These are phyloP conservation scores for Nemapogon koenigi DNA, from an alignment of 2,888 invertebrate species.

Conservation along the genomic window DNA sequence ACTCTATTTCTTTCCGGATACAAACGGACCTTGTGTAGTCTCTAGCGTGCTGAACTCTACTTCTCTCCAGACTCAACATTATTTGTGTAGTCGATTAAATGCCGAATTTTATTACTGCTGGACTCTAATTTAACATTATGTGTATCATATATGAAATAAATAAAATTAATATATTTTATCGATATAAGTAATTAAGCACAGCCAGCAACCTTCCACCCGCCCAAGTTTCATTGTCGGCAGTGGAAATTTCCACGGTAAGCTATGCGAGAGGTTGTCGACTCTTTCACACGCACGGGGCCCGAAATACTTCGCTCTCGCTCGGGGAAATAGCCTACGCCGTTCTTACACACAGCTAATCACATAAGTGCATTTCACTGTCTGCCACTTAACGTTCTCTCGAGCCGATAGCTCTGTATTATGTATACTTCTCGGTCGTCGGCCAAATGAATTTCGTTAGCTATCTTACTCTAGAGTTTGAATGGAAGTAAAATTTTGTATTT, in stretches of 20 bases:
- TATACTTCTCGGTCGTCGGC: conserved; percentile 64
- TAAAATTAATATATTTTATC: neutral
- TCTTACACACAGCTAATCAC: conserved; percentile 25
- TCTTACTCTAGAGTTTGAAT: conserved; percentile 65
- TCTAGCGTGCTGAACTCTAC: too few species aligned
- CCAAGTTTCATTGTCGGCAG: conserved; percentile 61
- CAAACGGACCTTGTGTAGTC: too few species aligned
- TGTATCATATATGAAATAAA: too few species aligned
- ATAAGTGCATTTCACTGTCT: conserved; percentile 34
- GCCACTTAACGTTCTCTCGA: conserved; percentile 57
- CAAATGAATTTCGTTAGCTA: conserved; percentile 61
- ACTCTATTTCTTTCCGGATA: too few species aligned
- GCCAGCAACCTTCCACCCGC: conserved; percentile 29
- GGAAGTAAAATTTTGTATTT: conserved; percentile 49
- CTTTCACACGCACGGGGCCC: conserved; percentile 27
- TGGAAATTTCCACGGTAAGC: conserved; percentile 62
- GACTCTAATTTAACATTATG: too few species aligned
- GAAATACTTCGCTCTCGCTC: conserved; percentile 34
- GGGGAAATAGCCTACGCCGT: conserved; percentile 54
- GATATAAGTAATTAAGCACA: conserved; percentile 4
- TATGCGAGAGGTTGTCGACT: conserved; percentile 51
- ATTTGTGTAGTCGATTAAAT: too few species aligned
- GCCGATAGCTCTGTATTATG: conserved; percentile 63
- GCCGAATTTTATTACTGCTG: too few species aligned
- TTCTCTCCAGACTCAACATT: too few species aligned